Conservation (phyloP, 1,140 invertebrate genomes). For the Drosophila oshimai region DNA sequence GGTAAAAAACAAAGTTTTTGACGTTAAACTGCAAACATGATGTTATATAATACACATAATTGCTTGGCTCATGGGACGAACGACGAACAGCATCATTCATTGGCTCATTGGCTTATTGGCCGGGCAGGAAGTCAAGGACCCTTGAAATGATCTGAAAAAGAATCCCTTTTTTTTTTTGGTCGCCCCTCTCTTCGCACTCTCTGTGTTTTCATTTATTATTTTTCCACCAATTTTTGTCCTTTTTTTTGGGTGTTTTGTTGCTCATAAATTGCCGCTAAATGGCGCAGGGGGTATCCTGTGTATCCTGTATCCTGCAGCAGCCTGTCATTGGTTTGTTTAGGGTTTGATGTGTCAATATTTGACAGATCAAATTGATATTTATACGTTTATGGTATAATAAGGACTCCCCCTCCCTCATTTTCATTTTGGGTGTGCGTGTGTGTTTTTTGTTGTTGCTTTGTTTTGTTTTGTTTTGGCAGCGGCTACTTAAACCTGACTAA, state of each 20-base stretch:
- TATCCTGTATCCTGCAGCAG: too few species aligned
- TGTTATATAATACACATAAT: constrained; percentile 78
- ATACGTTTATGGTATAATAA: constrained; percentile 65
- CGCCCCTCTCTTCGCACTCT: too few species aligned
- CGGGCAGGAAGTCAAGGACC: constrained; percentile 72
- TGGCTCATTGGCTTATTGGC: constrained; percentile 41
- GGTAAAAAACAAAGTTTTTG: constrained; percentile 77
- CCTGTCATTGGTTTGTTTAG: constrained; percentile 80
- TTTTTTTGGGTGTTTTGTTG: constrained; percentile 77
- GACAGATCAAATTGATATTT: constrained; percentile 81
- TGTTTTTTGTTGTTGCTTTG: constrained; percentile 4
- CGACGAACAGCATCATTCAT: constrained; percentile 63
- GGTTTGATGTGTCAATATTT: constrained; percentile 82
- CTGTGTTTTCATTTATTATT: constrained; percentile 73
- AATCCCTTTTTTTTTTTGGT: constrained; percentile 46
- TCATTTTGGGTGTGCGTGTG: background rate
- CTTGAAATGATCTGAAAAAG: constrained; percentile 74
- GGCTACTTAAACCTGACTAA: constrained; percentile 58
- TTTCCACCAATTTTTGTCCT: constrained; percentile 57
- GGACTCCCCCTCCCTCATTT: constrained; percentile 2
- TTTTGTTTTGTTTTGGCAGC: constrained; percentile 34
- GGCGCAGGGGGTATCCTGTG: constrained; percentile 42
- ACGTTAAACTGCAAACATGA: constrained; percentile 73
- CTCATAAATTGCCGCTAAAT: constrained; percentile 80
- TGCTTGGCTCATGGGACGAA: constrained; percentile 35